Evolutionary conservation across 2,113 vertebrate genomes (phyloP).

Genomic region (Scytalopus superciliaris): DNA sequence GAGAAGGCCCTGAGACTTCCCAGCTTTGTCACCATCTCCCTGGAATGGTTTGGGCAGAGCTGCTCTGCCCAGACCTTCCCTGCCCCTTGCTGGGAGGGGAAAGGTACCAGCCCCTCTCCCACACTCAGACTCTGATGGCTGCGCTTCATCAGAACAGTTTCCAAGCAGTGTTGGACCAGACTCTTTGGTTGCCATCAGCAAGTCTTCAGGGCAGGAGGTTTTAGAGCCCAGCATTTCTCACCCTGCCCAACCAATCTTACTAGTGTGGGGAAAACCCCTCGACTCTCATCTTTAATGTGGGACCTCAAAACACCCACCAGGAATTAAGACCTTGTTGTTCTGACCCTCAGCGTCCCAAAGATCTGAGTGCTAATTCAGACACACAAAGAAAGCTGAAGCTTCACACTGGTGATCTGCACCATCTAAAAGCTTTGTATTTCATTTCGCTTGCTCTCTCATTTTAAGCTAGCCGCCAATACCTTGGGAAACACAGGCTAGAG

Average conservation of each 20-base stretch:
- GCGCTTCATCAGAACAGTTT: neutral
- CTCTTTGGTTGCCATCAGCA: neutral
- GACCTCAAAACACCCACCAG: neutral
- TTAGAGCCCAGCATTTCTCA: neutral
- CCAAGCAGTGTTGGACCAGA: neutral
- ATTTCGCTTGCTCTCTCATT: neutral
- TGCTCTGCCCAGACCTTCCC: neutral
- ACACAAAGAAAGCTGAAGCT: neutral
- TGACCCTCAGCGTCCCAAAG: neutral
- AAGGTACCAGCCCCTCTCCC: neutral
- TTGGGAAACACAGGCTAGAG: conserved; percentile 35
- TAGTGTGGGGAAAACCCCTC: neutral
- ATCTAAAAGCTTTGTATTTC: conserved; percentile 17
- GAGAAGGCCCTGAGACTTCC: neutral
- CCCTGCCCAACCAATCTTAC: neutral
- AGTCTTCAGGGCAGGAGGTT: neutral
- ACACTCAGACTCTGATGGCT: neutral
- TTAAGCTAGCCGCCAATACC: neutral
- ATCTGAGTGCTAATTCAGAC: neutral
- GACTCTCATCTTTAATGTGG: neutral
- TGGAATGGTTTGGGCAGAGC: neutral
- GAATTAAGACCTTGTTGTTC: neutral
- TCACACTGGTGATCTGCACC: neutral
- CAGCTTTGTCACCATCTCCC: neutral
- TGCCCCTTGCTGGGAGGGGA: neutral